Evolutionary conservation across 2,888 invertebrate genomes (phyloP), one percentile per base, ranked within the genome.

Genomic region (Hipparchia semele): DNA sequence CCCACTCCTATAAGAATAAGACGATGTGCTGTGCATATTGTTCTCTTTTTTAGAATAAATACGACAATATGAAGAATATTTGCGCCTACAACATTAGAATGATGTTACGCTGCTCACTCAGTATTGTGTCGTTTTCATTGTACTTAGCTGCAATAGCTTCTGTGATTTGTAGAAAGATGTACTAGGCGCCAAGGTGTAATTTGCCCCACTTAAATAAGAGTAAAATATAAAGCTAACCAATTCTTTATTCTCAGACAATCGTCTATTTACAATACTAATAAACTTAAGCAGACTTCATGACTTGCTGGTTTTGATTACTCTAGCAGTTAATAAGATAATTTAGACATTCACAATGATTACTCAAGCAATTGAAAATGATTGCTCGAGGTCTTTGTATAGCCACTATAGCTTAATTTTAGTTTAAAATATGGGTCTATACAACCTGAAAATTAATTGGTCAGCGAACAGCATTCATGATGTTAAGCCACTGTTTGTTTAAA

Each of bases 41-140:
- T 64, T 68, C 5, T 39, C 39, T 39, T 49, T 54, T 67, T 53
- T 56, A 46, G 53, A 69, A 56, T 51, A 69, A 58, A 69, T 60
- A 53, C 33, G 33, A 65, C 65, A 53, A 23, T 64, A 69, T 53
- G 53, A 71, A 67, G 23, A 53, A 73, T 62, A 66, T 67, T 54
- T 53, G 68, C 61, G 53, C 65, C 60, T 69, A 58, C 51, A 68
- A 58, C 51, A 68, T 68, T 73, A 72, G 65, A 68, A 45, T 53
- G 23, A 67, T 70, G 69, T 68, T 70, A 54, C 33, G 68, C 61
- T 68, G 58, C 70, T 71, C 69, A 67, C 72, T 75, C 72, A 75
- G 76, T 80, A 77, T 78, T 79, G 72, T 74, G 73, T 77, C 64
- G 71, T 74, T 76, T 69, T 73, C 73, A 75, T 76, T 75, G 75